Evolutionary conservation across 2,797 vertebrate genomes (phyloP), one percentile per base, ranked within the genome.

Genomic region (Spinibarbus caldwelli): DNA sequence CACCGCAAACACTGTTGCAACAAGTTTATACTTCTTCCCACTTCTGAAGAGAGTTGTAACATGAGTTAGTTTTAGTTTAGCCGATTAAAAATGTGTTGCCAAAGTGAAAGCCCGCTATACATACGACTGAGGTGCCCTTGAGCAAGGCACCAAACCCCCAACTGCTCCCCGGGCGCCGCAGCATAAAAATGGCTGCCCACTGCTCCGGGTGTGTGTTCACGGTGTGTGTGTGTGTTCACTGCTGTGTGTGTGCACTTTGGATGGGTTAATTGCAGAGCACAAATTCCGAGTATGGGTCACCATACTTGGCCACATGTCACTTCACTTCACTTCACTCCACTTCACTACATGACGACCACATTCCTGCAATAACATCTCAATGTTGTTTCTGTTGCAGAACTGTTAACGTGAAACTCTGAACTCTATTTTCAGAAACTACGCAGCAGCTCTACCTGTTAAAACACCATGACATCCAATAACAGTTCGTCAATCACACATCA

Each of bases 401-500:
- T 47, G 29, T 76, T 64, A 19, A 67, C 6, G 7, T 12, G 23
- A 34, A 76, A 36, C 3, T 75, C 7, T 49, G 4, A 36, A 36
- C 21, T 76, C 1, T 76, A 5, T 73, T 83, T 76, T 52, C 71
- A 83, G 82, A 64, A 72, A 79, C 14, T 36, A 52, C 7, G 2
- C 36, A 45, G n/a, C 49, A 47, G 31, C 38, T 47, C 26, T 10
- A 6, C 38, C 54, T 68, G 41, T 38, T 29, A 19, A 72, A 66
- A 36, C 10, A 80, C 23, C 64, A 89, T 87, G 86, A 15, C 78
- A 5, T 12, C 29, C 38, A 83, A 29, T 26, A 14, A 1, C 26
- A 67, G 21, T 68, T 14, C 2, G 6, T 52, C 49, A 21, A 4
- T 1, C 17, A 6, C 8, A n/a, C 34, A 71, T 79, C 83, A 87